Evolutionary conservation across 2,888 invertebrate species (phyloP).

Genomic region (Agriopis leucophaearia): DNA sequence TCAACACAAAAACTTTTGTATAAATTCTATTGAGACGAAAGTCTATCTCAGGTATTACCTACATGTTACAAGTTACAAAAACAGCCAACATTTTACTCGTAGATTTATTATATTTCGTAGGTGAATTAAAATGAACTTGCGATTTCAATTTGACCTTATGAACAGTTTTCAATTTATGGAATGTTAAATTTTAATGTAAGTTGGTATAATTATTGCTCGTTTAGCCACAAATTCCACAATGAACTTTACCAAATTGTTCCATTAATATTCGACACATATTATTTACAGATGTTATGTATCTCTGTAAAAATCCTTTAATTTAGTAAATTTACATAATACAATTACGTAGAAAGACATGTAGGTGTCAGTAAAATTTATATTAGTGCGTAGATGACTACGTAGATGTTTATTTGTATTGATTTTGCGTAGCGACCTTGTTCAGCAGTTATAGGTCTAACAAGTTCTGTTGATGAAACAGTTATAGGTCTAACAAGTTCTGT

Average conservation of each 20-base stretch:
- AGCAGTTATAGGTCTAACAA: too few species aligned
- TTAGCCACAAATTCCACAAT: background rate
- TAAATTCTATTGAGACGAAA: slow-evolving; percentile 2
- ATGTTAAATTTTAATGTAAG: background rate
- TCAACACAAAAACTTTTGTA: background rate
- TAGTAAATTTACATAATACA: too few species aligned
- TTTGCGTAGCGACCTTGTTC: too few species aligned
- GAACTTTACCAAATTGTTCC: background rate
- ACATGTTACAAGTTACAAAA: background rate
- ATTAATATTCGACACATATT: background rate
- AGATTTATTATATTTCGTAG: background rate
- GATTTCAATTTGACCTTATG: slow-evolving; percentile 1
- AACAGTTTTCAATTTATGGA: background rate
- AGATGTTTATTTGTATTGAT: too few species aligned
- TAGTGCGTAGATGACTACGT: too few species aligned
- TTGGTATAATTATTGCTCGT: background rate
- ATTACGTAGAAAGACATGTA: too few species aligned
- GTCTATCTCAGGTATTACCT: background rate
- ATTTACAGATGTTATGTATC: background rate
- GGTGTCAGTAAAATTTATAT: too few species aligned
- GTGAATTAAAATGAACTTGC: slow-evolving; percentile 3
- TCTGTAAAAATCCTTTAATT: background rate
- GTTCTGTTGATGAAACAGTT: too few species aligned
- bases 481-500: too few species aligned
- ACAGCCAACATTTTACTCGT: background rate